Conservation (phyloP, 2,888 invertebrate species). For the Lochmaea capreae region DNA sequence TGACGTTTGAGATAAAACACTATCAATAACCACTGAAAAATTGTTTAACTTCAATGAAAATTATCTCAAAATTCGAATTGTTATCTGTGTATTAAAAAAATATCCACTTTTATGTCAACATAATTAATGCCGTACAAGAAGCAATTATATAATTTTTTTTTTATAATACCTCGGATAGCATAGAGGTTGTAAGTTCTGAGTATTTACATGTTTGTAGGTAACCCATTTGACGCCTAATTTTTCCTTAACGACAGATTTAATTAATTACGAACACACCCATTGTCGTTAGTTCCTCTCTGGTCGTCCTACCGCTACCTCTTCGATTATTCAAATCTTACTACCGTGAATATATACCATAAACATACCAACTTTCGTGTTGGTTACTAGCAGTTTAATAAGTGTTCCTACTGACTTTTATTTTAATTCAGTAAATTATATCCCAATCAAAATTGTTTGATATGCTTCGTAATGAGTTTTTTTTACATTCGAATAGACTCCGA, state of each 20-base stretch:
- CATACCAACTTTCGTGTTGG: conserved; percentile 24
- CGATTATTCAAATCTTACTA: conserved; percentile 35
- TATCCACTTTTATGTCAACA: conserved; percentile 15
- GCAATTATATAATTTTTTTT: conserved; percentile 27
- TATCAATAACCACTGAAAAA: too few species aligned
- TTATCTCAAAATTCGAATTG: too few species aligned
- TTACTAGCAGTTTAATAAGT: conserved; percentile 28
- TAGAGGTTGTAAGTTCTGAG: conserved; percentile 2
- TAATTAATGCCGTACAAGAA: conserved; percentile 26
- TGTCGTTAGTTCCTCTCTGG: conserved; percentile 25
- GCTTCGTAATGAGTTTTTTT: conserved; percentile 27
- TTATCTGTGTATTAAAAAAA: background rate
- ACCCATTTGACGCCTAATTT: conserved; percentile 38
- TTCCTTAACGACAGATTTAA: conserved; percentile 40
- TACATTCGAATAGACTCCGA: conserved; percentile 11
- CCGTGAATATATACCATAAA: conserved; percentile 24
- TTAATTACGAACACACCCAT: conserved; percentile 41
- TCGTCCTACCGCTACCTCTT: conserved; percentile 24
- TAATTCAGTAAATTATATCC: conserved; percentile 24
- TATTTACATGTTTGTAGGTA: conserved; percentile 11
- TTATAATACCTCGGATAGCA: conserved; percentile 13
- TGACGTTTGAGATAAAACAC: too few species aligned
- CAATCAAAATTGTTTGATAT: conserved; percentile 34
- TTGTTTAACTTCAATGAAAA: too few species aligned
- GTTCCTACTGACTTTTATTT: conserved; percentile 34